phyloP scores from a whole-genome alignment of 2,113 vertebrate genomes.

The Scalopus aquaticus region DNA sequence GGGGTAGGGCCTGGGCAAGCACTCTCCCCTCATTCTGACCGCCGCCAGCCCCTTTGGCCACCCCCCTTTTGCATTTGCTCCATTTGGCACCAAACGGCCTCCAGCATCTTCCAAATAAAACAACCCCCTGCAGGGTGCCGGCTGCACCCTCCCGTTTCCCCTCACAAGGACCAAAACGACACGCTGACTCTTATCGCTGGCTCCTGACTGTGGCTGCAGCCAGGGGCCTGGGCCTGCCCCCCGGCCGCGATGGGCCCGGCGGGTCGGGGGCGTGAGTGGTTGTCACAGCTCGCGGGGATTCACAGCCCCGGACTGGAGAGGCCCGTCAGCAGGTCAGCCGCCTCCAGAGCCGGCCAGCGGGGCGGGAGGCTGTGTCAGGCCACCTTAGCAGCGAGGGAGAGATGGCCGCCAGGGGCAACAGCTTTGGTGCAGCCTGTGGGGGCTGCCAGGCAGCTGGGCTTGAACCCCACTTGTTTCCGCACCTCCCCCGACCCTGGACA shows the following conservation, averaged over 20 bases:
- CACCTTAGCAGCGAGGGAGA: background rate
- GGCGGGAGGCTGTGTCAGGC: background rate
- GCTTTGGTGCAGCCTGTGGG: background rate
- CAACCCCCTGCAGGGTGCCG: background rate
- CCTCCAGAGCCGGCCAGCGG: background rate
- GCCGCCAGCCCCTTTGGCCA: background rate
- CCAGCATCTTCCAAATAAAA: background rate
- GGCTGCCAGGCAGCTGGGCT: background rate
- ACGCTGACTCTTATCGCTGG: background rate
- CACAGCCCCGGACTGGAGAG: too few species aligned
- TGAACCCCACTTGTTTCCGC: background rate
- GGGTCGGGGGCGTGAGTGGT: background rate
- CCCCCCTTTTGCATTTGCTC: background rate
- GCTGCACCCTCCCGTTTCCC: accelerated
- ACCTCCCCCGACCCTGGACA: background rate
- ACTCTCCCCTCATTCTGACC: background rate
- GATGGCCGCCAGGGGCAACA: background rate
- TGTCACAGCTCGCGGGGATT: too few species aligned
- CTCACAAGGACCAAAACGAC: background rate
- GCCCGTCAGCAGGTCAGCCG: accelerated
- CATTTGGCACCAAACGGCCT: background rate
- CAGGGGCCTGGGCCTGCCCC: background rate
- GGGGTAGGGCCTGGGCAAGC: too few species aligned
- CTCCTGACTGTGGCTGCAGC: background rate
- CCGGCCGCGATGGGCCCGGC: accelerated